phyloP scores from a whole-genome alignment of 2,797 vertebrate species.

The Notolabrus celidotus region DNA sequence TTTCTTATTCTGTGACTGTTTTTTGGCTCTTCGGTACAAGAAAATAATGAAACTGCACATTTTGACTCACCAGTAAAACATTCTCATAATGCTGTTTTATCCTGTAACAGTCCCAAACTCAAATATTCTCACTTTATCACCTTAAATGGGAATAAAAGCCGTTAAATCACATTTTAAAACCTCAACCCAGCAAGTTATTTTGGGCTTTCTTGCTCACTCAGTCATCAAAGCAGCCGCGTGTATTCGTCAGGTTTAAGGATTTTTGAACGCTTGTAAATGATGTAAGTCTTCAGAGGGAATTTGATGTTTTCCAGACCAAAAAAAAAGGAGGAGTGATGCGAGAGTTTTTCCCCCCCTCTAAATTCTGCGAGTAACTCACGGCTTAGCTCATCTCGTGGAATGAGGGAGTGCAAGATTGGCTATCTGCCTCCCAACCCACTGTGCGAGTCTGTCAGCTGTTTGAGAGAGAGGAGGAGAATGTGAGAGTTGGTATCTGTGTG shows the following conservation, averaged over 20 bases:
- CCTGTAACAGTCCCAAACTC: no score
- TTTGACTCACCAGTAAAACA: no score
- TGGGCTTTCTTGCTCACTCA: not conserved
- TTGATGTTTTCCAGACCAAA: not conserved
- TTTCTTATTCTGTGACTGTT: no score
- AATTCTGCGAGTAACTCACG: conserved; percentile 22
- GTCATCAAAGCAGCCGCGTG: not conserved
- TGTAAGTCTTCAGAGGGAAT: not conserved
- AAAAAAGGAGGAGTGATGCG: conserved; percentile 4
- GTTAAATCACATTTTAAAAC: no score
- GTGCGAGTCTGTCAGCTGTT: conserved; percentile 66
- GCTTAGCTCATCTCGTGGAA: conserved; percentile 40
- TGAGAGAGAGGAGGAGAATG: conserved; percentile 46
- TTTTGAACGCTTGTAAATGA: not conserved
- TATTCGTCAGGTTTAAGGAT: no score
- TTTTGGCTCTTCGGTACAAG: no score
- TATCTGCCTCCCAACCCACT: conserved; percentile 50
- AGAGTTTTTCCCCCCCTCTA: not conserved
- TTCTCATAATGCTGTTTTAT: no score
- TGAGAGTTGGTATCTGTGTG: conserved; percentile 34
- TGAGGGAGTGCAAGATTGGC: conserved; percentile 49
- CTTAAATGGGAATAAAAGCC: no score
- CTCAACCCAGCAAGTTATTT: not conserved
- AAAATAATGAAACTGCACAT: no score
- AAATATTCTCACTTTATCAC: no score